Evolutionary conservation across 2,113 vertebrate species (phyloP), one percentile per base, ranked within the genome.

Genomic region (Rhinichthys klamathensis): DNA sequence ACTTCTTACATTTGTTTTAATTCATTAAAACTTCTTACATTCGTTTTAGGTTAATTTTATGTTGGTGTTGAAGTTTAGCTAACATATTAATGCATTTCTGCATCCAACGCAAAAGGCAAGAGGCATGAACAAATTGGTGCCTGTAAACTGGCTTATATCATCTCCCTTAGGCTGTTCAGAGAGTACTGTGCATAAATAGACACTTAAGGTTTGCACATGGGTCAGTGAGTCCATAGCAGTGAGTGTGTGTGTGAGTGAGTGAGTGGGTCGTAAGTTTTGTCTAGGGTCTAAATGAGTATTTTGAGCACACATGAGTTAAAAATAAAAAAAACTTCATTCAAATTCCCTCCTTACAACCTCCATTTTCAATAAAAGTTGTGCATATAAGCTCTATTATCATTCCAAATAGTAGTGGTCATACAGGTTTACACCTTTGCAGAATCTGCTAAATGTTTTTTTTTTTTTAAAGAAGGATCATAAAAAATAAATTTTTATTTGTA

Each of bases 181-280:
- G 79, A 35, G 30, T 60, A 80, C 74, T 27, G 44, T 67, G 58
- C 72, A 86, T 69, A 80, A 84, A 38, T 77, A 80, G 75, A 41
- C 51, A 38, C 54, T 51, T 74, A 74, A 46, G 41, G 82, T 76
- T 86, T 86, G 70, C 61, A 30, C 21, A 44, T 82, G 35, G 87
- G 87, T 88, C 83, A 82, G 87, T 85, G 82, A 85, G 87, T 82
- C 83, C 76, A 18, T 11, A 49, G 75, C 51, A 67, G 27, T 44
- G 76, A 86, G 78, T 74, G 70, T 75, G 44, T 44, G 58, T 77
- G 70, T 77, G 73, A 32, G 41, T 67, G 58, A 82, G 70, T 77
- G 73, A 32, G 41, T 67, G 60, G 61, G 15, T 51, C 46, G 84
- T 70, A 70, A 35, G 61, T 41, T 61, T 65, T 38, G 46, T 63